Percentiles rank a stretch among this genome's conserved stretches.
These are phyloP conservation scores for Narcine bancroftii DNA, from an alignment of 2,113 vertebrate species.

Conservation along the genomic window DNA sequence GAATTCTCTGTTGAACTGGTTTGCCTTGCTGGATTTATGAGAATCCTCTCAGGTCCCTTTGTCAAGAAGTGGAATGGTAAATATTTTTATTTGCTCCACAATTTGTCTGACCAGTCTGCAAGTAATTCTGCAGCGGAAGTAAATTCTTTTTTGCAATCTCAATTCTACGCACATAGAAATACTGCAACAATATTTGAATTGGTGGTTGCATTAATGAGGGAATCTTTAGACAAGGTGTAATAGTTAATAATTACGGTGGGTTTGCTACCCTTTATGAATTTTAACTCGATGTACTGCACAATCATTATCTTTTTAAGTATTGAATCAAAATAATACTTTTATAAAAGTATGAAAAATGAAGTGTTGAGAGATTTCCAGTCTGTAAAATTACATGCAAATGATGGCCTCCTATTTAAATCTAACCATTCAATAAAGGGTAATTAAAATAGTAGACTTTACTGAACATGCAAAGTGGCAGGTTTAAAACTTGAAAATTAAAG, in stretches of 20 bases:
- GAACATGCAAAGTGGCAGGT: not conserved
- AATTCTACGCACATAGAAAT: not conserved
- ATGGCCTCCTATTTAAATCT: not conserved
- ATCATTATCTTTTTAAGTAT: not conserved
- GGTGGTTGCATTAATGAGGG: not conserved
- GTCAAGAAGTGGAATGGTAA: constrained; percentile 89
- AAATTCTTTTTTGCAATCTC: not conserved
- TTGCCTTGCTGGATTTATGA: constrained; percentile 94
- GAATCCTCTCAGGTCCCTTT: constrained; percentile 81
- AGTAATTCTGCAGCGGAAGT: not conserved
- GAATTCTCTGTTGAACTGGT: constrained; percentile 78
- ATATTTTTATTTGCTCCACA: constrained; percentile 29
- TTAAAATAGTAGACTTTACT: not conserved
- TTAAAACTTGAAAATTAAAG: no score
- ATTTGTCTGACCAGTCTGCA: not conserved
- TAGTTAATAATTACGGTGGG: not conserved
- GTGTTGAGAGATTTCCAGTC: not conserved
- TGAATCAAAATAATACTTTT: not conserved
- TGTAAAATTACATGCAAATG: not conserved
- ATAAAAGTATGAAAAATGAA: not conserved
- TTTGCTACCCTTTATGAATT: not conserved
- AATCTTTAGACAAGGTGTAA: not conserved
- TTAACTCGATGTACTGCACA: not conserved
- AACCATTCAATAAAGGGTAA: not conserved
- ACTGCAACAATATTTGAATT: not conserved